phyloP scores from a whole-genome alignment of 2,888 invertebrate genomes.

The Megamerina dolium region DNA sequence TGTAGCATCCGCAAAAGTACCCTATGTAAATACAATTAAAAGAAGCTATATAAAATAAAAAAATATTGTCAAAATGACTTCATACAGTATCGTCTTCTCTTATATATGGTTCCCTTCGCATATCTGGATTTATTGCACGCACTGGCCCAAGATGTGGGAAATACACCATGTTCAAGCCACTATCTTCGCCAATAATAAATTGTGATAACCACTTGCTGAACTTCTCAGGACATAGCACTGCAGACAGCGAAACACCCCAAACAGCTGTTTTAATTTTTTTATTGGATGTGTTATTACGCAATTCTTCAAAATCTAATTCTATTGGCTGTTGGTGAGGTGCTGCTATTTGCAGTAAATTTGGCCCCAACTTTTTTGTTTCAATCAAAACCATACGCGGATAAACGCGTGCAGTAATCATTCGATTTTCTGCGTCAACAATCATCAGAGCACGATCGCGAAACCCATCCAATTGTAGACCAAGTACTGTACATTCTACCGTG shows the following conservation, averaged over 20 bases:
- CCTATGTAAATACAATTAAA: slow-evolving; percentile 37
- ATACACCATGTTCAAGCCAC: slow-evolving; percentile 56
- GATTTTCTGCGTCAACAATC: slow-evolving; percentile 35
- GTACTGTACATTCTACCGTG: slow-evolving; percentile 33
- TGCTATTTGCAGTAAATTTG: slow-evolving; percentile 53
- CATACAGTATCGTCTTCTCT: slow-evolving; percentile 32
- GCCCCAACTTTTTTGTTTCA: slow-evolving; percentile 26
- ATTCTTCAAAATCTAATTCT: slow-evolving; percentile 43
- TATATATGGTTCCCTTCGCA: slow-evolving; percentile 31
- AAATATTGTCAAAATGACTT: background rate
- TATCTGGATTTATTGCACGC: slow-evolving; percentile 30
- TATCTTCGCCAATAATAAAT: slow-evolving; percentile 45
- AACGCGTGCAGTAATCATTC: slow-evolving; percentile 38
- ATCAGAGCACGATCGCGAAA: slow-evolving; percentile 41
- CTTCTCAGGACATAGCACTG: slow-evolving; percentile 67
- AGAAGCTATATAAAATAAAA: slow-evolving; percentile 1
- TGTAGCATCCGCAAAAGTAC: slow-evolving; percentile 61
- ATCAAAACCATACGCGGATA: slow-evolving; percentile 41
- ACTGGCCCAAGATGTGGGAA: slow-evolving; percentile 53
- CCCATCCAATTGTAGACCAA: slow-evolving; percentile 33
- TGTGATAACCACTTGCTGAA: slow-evolving; percentile 68
- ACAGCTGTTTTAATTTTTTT: slow-evolving; percentile 50
- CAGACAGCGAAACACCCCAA: slow-evolving; percentile 56
- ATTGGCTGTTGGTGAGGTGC: slow-evolving; percentile 55
- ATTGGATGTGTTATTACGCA: slow-evolving; percentile 32